Evolutionary conservation across 2,888 invertebrate species (phyloP).

Genomic region (Ditula angustiorana): DNA sequence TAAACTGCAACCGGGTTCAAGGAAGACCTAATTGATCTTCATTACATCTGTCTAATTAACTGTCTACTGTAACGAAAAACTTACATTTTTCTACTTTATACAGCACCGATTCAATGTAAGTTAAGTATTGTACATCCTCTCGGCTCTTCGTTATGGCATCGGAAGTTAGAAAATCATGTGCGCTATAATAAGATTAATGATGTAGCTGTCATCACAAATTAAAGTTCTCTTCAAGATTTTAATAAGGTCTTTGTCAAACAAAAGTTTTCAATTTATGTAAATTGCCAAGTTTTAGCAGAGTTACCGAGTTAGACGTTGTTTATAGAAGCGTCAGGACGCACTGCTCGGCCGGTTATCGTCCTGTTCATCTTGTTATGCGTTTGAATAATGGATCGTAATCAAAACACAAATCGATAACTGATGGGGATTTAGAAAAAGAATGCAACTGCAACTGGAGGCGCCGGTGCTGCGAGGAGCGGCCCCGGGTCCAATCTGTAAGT

Average conservation of each 20-base stretch:
- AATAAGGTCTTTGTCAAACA: slow-evolving; percentile 71
- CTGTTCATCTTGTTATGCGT: slow-evolving; percentile 31
- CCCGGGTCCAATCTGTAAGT: slow-evolving; percentile 55
- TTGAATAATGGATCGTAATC: slow-evolving; percentile 40
- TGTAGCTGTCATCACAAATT: slow-evolving; percentile 74
- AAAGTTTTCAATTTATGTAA: slow-evolving; percentile 70
- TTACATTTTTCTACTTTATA: neutral
- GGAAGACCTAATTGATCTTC: slow-evolving; percentile 52
- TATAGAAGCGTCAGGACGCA: slow-evolving; percentile 30
- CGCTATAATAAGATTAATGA: slow-evolving; percentile 74
- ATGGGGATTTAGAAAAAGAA: slow-evolving; percentile 37
- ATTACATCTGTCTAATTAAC: slow-evolving; percentile 50
- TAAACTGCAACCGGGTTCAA: slow-evolving; percentile 56
- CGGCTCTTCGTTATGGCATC: slow-evolving; percentile 51
- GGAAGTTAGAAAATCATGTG: slow-evolving; percentile 55
- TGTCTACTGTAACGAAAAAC: slow-evolving; percentile 13
- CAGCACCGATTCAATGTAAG: neutral
- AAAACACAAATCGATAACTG: slow-evolving; percentile 42
- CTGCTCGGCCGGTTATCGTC: slow-evolving; percentile 16
- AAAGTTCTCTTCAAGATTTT: slow-evolving; percentile 76
- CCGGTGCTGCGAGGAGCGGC: slow-evolving; percentile 41
- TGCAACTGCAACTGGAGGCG: slow-evolving; percentile 35
- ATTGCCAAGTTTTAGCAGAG: slow-evolving; percentile 64
- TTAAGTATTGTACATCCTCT: slow-evolving; percentile 51
- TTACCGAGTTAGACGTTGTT: slow-evolving; percentile 40